Evolutionary conservation across 2,113 vertebrate species (phyloP).

Genomic region (Charadrius vociferus): DNA sequence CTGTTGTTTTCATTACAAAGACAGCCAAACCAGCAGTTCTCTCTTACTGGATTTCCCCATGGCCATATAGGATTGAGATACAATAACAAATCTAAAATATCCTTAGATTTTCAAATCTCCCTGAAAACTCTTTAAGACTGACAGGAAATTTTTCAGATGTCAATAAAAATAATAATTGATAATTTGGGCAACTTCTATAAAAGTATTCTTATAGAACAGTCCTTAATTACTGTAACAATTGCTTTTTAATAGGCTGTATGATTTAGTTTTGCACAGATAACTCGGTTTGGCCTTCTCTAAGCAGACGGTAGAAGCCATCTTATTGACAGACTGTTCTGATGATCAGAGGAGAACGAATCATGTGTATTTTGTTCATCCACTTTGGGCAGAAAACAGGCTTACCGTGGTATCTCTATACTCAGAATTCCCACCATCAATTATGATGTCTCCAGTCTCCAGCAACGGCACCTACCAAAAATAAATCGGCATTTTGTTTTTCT

Average conservation of each 20-base stretch:
- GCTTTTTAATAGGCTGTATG: neutral
- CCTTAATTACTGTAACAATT: neutral
- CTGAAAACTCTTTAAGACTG: neutral
- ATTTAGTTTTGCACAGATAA: neutral
- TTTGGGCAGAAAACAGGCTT: neutral
- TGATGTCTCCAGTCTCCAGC: conserved; percentile 89
- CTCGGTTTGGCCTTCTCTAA: neutral
- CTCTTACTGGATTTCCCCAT: neutral
- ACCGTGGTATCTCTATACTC: conserved; percentile 95
- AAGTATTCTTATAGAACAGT: neutral
- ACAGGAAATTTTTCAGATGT: neutral
- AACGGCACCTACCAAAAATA: conserved; percentile 83
- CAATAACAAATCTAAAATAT: neutral
- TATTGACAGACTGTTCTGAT: neutral
- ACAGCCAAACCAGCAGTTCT: neutral
- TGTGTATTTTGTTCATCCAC: neutral
- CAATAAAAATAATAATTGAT: neutral
- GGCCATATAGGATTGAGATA: neutral
- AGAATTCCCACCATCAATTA: conserved; percentile 97
- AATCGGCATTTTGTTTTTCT: neutral
- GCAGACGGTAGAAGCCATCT: neutral
- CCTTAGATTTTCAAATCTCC: neutral
- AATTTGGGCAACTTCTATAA: neutral
- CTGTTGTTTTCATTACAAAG: neutral
- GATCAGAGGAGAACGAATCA: neutral